Evolutionary conservation across 2,888 invertebrate genomes (phyloP), one percentile per base, ranked within the genome.

Genomic region (Erynnis tages): DNA sequence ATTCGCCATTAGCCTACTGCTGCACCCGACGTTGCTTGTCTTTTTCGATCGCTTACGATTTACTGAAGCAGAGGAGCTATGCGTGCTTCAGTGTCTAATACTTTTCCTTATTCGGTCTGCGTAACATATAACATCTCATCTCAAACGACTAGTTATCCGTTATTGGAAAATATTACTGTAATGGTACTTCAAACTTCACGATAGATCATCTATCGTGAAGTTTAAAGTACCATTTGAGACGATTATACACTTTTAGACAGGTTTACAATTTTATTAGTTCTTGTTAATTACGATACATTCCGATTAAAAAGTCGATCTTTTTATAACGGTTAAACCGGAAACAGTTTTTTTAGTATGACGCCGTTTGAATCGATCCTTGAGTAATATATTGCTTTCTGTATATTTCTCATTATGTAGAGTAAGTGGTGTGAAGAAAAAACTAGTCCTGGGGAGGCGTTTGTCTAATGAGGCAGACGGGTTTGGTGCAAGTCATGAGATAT

Each of bases 291-390:
- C 60, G 6, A 25, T 5, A 32, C 2, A 17, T 40, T 49, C 19
- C 16, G 52, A 62, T 57, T 59, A 65, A 60, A 59, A 63, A 61
- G 52, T 41, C 63, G 55, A 61, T 62, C 47, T 58, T 56, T 41
- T 38, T 32, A 23, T 67, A 81, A 78, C 78, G 72, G 78, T 71
- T 69, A 50, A 34, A 66, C 75, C 76, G 82, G 83, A 83, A 79
- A 75, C 59, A 53, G 56, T 59, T 67, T 49, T 73, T 67, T 66
- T 61, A 55, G 53, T 56, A 60, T 53, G 25, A 49, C 40, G 14
- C 38, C 48, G 11, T 49, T 49, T n/a, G 32, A 49, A 49, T 11
- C 34, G 66, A 66, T 63, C 57, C 57, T 59, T 54, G 54, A 62
- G 63, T 73, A 67, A 76, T 73, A 75, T 77, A 76, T 74, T 62